A percentile compares a stretch with the other conserved stretches of the same genome.
phyloP scores from a whole-genome alignment of 2,113 vertebrate species.

The Cebidichthys violaceus region DNA sequence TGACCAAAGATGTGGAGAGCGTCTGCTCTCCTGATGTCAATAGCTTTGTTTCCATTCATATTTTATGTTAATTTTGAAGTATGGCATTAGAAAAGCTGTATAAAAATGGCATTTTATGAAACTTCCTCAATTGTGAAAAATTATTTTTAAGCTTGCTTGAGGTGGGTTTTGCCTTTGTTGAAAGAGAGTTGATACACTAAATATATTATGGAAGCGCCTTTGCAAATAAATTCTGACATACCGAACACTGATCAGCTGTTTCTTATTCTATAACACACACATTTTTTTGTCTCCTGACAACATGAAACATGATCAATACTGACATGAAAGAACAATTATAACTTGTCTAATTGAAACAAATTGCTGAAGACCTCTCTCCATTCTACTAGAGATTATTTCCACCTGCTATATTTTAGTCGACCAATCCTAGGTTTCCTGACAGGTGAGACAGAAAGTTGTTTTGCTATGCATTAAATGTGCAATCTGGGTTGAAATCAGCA shows the following conservation, averaged over 20 bases:
- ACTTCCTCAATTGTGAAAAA: background rate
- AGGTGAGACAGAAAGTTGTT: background rate
- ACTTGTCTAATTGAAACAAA: no score
- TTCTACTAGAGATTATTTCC: background rate
- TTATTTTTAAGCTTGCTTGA: no score
- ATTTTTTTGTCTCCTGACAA: background rate
- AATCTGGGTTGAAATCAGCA: background rate
- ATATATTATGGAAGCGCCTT: background rate
- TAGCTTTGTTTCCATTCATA: no score
- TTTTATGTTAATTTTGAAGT: background rate
- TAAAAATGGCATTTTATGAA: background rate
- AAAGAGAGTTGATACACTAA: background rate
- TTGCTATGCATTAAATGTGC: background rate
- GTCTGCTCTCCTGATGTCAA: background rate
- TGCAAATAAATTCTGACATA: background rate
- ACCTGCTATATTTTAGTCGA: background rate
- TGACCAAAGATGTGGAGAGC: background rate
- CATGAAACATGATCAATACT: no score
- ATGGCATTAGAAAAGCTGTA: background rate
- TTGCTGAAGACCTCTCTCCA: background rate
- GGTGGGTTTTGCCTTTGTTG: no score
- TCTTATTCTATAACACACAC: background rate
- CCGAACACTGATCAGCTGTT: background rate
- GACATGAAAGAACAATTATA: no score
- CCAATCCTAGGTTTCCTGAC: background rate